These are phyloP conservation scores for Drymonia ruficornis DNA, from an alignment of 2,888 invertebrate genomes.

Conservation along the genomic window DNA sequence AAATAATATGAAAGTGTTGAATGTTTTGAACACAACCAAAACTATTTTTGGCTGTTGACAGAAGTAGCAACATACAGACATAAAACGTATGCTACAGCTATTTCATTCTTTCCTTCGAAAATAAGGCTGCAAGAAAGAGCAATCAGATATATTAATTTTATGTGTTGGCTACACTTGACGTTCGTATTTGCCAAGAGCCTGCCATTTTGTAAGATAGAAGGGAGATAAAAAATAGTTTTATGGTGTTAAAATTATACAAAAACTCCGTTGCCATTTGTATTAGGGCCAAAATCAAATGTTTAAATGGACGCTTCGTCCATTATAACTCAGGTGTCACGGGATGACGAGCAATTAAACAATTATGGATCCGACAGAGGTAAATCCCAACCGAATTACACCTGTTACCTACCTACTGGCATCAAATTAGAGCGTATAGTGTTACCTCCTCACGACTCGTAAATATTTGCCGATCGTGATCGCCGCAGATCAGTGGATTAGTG, in stretches of 20 bases:
- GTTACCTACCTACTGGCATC: slow-evolving; percentile 81
- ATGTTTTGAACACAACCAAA: slow-evolving; percentile 22
- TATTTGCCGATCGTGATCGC: slow-evolving; percentile 66
- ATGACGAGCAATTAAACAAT: slow-evolving; percentile 97
- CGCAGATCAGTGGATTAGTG: slow-evolving; percentile 50
- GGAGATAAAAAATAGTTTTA: slow-evolving; percentile 85
- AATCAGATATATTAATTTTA: slow-evolving; percentile 43
- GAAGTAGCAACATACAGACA: slow-evolving; percentile 53
- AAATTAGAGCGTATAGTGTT: slow-evolving; percentile 82
- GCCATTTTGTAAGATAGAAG: slow-evolving; percentile 85
- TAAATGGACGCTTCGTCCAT: slow-evolving; percentile 99
- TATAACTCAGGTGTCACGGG: slow-evolving; percentile 98
- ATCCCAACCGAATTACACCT: slow-evolving; percentile 82
- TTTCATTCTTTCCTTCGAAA: slow-evolving; percentile 42
- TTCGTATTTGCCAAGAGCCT: slow-evolving; percentile 82
- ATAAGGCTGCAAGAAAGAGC: slow-evolving; percentile 43
- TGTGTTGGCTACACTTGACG: slow-evolving; percentile 69
- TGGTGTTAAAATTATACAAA: slow-evolving; percentile 82
- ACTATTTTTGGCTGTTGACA: slow-evolving; percentile 66
- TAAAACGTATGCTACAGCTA: slow-evolving; percentile 38
- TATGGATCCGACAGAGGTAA: slow-evolving; percentile 97
- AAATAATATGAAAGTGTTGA: background rate
- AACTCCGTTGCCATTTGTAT: slow-evolving; percentile 80
- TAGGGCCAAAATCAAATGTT: slow-evolving; percentile 83
- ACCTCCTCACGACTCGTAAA: slow-evolving; percentile 70